Evolutionary conservation across 1,140 invertebrate genomes (phyloP).

Genomic region (Stegodyphus dumicola): DNA sequence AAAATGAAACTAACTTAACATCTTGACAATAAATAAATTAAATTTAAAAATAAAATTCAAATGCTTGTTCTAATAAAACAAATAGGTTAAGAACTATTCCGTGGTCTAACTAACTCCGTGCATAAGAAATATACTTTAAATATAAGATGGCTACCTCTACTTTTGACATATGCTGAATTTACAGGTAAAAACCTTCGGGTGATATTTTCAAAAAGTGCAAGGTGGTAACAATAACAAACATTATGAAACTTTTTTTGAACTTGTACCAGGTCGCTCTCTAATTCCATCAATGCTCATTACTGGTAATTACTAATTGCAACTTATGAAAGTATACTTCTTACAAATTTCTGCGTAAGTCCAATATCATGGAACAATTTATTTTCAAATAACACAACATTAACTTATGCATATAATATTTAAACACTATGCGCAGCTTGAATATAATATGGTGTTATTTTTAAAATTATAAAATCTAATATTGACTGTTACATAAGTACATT

Average conservation of each 20-base stretch:
- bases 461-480: too few relatives aligned
- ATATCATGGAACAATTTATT: too few relatives aligned
- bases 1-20: background rate
- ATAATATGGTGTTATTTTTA: too few relatives aligned
- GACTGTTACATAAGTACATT: too few relatives aligned
- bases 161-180: background rate
- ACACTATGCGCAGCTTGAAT: too few relatives aligned
- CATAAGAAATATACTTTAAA: too few relatives aligned
- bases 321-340: too few relatives aligned
- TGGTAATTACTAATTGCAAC: too few relatives aligned
- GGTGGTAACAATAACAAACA: conserved; percentile 1
- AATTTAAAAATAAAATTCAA: background rate
- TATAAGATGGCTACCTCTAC: too few relatives aligned
- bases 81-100: background rate
- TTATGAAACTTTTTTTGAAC: conserved; percentile 30
- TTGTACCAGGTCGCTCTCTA: conserved; percentile 35
- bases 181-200: background rate
- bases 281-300: background rate
- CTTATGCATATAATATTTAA: too few relatives aligned
- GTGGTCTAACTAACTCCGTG: background rate
- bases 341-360: too few relatives aligned
- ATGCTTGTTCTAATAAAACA: background rate
- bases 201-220: conserved; percentile 21
- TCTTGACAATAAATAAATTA: background rate
- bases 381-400: too few relatives aligned